These are phyloP conservation scores for Philhelius pedissequus DNA, from an alignment of 2,888 invertebrate genomes.

Conservation along the genomic window DNA sequence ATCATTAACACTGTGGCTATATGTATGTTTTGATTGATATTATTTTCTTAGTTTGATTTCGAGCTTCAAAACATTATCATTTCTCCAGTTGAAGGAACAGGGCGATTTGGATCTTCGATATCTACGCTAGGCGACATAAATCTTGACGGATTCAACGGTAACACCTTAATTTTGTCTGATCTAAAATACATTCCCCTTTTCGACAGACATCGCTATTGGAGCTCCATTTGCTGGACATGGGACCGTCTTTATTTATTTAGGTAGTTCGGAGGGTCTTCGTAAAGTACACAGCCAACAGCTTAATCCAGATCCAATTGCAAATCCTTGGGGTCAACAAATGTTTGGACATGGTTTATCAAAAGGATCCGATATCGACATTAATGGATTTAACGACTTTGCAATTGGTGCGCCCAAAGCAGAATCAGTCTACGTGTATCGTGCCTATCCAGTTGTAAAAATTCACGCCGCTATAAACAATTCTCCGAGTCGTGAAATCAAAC, in stretches of 20 bases:
- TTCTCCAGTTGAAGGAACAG: conserved; percentile 73
- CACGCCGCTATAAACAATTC: conserved; percentile 75
- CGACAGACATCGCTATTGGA: conserved; percentile 84
- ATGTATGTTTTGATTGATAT: neutral
- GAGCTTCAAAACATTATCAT: conserved; percentile 73
- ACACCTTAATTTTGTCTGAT: neutral
- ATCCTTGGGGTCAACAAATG: conserved; percentile 75
- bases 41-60: conserved; percentile 74
- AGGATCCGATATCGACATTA: conserved; percentile 79
- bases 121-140: conserved; percentile 82
- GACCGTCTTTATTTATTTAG: conserved; percentile 82
- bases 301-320: conserved; percentile 70
- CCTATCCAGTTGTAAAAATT: conserved; percentile 78
- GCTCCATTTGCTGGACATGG: conserved; percentile 84
- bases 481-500: conserved; percentile 76
- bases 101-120: conserved; percentile 77
- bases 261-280: conserved; percentile 77
- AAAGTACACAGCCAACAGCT: conserved; percentile 78
- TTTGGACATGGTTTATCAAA: conserved; percentile 77
- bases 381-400: conserved; percentile 78
- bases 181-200: neutral
- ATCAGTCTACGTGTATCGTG: conserved; percentile 77
- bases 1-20: neutral
- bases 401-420: conserved; percentile 79
- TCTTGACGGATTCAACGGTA: conserved; percentile 83